Evolutionary conservation across 2,797 vertebrate species (phyloP).

Genomic region (Danionella dracula): DNA sequence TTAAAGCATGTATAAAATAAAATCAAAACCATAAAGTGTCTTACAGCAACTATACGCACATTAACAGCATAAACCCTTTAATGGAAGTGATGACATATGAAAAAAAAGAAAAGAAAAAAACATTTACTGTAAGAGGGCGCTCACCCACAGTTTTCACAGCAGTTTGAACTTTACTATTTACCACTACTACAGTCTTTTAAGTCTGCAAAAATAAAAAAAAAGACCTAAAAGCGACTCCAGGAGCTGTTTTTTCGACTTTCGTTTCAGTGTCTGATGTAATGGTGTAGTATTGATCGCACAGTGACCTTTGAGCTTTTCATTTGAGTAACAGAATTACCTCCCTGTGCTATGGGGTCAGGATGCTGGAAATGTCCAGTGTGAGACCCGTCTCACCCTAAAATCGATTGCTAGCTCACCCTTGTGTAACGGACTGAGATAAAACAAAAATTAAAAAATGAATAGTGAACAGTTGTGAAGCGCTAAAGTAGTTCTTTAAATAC

Average conservation of each 20-base stretch:
- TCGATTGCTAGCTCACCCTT: not conserved
- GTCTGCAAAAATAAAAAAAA: not conserved
- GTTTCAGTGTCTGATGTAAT: not conserved
- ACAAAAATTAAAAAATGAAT: no score
- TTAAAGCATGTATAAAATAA: no score
- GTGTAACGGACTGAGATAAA: no score
- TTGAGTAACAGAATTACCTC: constrained; percentile 13
- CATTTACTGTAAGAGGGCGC: not conserved
- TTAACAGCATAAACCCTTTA: no score
- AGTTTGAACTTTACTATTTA: not conserved
- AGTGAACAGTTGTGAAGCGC: no score
- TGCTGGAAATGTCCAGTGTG: constrained; percentile 14
- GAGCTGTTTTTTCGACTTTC: not conserved
- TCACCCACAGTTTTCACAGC: not conserved
- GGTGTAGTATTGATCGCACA: not conserved
- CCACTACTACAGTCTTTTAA: not conserved
- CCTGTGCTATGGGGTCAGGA: not conserved
- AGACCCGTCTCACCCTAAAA: not conserved
- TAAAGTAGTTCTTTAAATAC: no score
- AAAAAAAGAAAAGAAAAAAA: not conserved
- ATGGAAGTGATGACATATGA: no score
- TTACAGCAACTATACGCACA: no score
- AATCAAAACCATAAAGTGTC: no score
- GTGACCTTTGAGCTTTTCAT: constrained; percentile 21
- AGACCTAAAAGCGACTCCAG: not conserved